Evolutionary conservation across 2,888 invertebrate genomes (phyloP), one percentile per base, ranked within the genome.

Genomic region (Ditula angustiorana): DNA sequence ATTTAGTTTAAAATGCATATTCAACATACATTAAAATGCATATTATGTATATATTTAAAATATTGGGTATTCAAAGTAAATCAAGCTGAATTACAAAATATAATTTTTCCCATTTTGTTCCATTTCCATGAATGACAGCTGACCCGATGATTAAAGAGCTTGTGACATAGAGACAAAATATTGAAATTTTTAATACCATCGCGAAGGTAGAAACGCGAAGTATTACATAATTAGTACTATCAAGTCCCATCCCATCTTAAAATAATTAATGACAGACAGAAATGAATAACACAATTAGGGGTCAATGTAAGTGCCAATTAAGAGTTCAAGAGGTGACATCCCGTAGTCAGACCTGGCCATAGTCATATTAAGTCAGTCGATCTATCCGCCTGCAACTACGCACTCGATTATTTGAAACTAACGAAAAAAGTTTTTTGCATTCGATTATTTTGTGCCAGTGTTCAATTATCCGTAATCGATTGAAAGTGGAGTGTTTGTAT

Each of bases 231-330:
- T 47, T 16, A 23, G 21, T 44, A 19, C 28, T 44, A 52, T 33
- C 50, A 44, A 33, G 57, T 2, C 24, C 16, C n/a, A 26, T 23
- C 50, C 50, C 33, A 50, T 63, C 57, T 50, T 50, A 63, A 57
- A 57, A 33, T 44, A 63, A 63, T 63, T 63, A 63, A 44, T 37
- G n/a, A 33, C 16, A 44, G 16, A 64, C 37, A 19, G 24, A 56
- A 65, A 41, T 50, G 28, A 58, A 58, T 63, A 71, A 71, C 61
- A 69, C 74, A 78, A 80, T 74, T 71, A 62, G 70, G 72, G 89
- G 89, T 89, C 85, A 89, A 86, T 77, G 73, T 68, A 75, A 73
- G 78, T 81, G 86, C 84, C 85, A 87, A 85, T 84, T 85, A 80
- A 81, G 73, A 61, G 63, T 24, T 63, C 57, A 28, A 56, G 37